phyloP scores from a whole-genome alignment of 2,888 invertebrate species.

The Archips xylosteana region DNA sequence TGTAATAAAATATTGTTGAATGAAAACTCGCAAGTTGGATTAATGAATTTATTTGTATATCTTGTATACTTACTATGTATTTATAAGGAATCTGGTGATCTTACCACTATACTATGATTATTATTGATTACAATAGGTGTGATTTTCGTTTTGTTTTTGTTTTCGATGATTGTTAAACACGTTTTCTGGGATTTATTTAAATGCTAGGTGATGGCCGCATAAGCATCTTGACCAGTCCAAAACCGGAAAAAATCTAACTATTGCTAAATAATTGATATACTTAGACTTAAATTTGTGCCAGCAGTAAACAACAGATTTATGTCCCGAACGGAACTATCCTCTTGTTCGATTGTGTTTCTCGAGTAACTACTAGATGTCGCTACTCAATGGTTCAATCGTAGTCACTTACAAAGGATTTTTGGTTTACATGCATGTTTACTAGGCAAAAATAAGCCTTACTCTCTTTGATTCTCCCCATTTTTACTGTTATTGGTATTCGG shows the following conservation, averaged over 20 bases:
- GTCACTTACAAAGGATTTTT: neutral
- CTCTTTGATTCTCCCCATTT: neutral
- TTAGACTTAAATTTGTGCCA: too few species aligned
- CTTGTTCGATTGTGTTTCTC: neutral
- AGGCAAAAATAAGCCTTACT: neutral
- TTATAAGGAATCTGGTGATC: constrained; percentile 40
- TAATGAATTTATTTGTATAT: constrained; percentile 32
- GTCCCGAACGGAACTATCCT: neutral
- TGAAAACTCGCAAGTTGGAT: constrained; percentile 17
- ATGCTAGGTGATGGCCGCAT: neutral
- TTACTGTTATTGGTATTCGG: neutral
- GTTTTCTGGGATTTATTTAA: constrained; percentile 1
- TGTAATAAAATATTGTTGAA: neutral
- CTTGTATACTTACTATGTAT: constrained; percentile 35
- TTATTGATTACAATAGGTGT: constrained; percentile 19
- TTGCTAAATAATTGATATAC: too few species aligned
- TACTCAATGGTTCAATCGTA: neutral
- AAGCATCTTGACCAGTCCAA: neutral
- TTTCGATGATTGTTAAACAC: constrained; percentile 25
- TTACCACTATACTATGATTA: constrained; percentile 27
- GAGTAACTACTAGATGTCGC: neutral
- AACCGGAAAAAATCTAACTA: too few species aligned
- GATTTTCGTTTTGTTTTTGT: constrained; percentile 25
- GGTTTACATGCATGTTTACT: neutral
- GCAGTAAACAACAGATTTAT: neutral